Evolutionary conservation across 2,888 invertebrate genomes (phyloP), one percentile per base, ranked within the genome.

Genomic region (Heliconius charithonia): DNA sequence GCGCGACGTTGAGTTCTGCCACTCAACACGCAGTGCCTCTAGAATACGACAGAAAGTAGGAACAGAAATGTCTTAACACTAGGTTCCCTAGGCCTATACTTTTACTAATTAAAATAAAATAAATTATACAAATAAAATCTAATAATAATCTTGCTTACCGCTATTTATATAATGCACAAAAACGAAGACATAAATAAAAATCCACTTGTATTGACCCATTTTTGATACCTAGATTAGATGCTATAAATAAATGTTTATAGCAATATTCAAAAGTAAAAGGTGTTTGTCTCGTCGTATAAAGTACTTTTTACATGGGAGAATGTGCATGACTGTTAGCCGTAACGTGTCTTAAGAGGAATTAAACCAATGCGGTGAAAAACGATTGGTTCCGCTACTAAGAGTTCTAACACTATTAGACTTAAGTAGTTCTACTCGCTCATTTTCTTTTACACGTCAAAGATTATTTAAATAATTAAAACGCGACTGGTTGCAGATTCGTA

Each of bases 291-390:
- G 25, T 25, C 13, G 19, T 19, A 16, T 41, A 56, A 65, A 66
- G 56, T 32, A 45, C 25, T 67, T 66, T 69, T 51, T 27, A 51
- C 7, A 65, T 72, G 37, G 59, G 25, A 22, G 51, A 41, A 67
- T 22, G n/a, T 63, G 69, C 63, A 75, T 75, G 79, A 81, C 81
- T 80, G 81, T 73, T 76, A 51, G 65, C 73, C 75, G 75, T 72
- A 70, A 45, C 70, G 72, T 73, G 62, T 80, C 76, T 32, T 74
- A 80, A 78, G 76, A 70, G 67, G 76, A 72, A 76, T 80, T 78
- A 78, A 76, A 76, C 70, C 69, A 82, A 82, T 79, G 81, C 84
- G 82, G 69, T 81, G 77, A 84, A 76, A 84, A 83, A 77, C 77
- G 81, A 85, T 85, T 85, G 63, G 84, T 79, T 74, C 41, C 74